A percentile compares a stretch with the other conserved stretches of the same genome.
Evolutionary conservation across 2,888 invertebrate genomes (phyloP).

Genomic region (Archaeoteleia sp.): DNA sequence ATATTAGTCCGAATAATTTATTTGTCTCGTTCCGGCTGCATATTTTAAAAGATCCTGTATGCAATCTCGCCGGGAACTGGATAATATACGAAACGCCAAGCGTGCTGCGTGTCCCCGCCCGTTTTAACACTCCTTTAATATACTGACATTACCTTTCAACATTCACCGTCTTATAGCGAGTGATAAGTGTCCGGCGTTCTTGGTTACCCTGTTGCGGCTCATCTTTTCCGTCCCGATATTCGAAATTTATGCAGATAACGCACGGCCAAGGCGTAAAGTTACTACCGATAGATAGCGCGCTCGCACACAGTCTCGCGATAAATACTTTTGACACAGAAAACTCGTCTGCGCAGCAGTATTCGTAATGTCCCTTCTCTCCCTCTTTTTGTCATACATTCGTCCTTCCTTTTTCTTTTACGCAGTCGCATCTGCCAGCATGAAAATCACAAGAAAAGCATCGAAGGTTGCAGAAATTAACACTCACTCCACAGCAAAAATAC

Average conservation of each 20-base stretch:
- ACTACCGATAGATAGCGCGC: constrained; percentile 50
- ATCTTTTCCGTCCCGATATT: constrained; percentile 48
- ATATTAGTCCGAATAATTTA: too few species aligned
- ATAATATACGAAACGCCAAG: constrained; percentile 45
- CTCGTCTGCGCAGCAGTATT: constrained; percentile 9
- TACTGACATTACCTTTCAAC: constrained; percentile 52
- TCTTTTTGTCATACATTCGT: constrained; percentile 2
- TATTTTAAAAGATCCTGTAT: constrained; percentile 44
- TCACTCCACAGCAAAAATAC: constrained; percentile 29
- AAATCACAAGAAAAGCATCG: constrained; percentile 2
- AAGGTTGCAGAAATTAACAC: constrained; percentile 26
- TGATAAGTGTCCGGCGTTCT: constrained; percentile 46
- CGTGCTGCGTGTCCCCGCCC: constrained; percentile 38
- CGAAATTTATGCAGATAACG: constrained; percentile 57
- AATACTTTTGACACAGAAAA: constrained; percentile 11
- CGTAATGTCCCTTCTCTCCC: too few species aligned
- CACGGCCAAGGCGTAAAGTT: constrained; percentile 42
- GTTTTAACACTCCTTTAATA: constrained; percentile 54
- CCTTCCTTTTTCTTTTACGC: too few species aligned
- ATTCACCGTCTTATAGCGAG: constrained; percentile 44
- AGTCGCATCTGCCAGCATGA: neutral
- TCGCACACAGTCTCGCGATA: constrained; percentile 7
- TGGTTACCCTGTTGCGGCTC: constrained; percentile 35
- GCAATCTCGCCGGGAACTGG: constrained; percentile 37
- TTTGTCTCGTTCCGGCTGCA: neutral